phyloP scores from a whole-genome alignment of 2,797 vertebrate species.

The Sylvilagus floridanus region DNA sequence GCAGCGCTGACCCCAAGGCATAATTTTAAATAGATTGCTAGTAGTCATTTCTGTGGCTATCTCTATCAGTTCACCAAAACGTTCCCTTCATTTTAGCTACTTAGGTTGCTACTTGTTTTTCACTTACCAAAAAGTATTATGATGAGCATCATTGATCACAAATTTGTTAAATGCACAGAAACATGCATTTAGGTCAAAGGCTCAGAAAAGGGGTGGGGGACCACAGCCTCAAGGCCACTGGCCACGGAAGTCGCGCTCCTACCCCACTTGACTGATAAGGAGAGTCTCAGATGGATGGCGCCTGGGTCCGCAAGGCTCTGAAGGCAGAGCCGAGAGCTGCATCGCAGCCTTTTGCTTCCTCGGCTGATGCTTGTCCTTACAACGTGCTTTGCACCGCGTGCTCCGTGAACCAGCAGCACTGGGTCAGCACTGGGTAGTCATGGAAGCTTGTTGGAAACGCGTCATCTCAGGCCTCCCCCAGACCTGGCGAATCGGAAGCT shows the following conservation, averaged over 20 bases:
- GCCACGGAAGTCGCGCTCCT: neutral
- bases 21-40: neutral
- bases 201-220: neutral
- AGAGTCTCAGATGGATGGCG: neutral
- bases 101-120: constrained; percentile 19
- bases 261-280: neutral
- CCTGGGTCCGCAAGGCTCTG: neutral
- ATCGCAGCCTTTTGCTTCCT: neutral
- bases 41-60: neutral
- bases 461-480: neutral
- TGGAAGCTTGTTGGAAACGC: neutral
- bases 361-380: neutral
- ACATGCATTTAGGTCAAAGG: neutral
- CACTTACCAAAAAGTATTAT: neutral
- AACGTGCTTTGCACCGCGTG: too few species aligned
- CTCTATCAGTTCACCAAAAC: neutral
- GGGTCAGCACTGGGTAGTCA: neutral
- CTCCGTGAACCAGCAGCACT: neutral
- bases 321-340: neutral
- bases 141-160: neutral
- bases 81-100: neutral
- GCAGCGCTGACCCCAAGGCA: too few species aligned
- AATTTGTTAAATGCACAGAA: neutral
- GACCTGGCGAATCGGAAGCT: neutral
- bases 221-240: neutral